Evolutionary conservation across 2,888 invertebrate species (phyloP).

Genomic region (Acleris laterana): DNA sequence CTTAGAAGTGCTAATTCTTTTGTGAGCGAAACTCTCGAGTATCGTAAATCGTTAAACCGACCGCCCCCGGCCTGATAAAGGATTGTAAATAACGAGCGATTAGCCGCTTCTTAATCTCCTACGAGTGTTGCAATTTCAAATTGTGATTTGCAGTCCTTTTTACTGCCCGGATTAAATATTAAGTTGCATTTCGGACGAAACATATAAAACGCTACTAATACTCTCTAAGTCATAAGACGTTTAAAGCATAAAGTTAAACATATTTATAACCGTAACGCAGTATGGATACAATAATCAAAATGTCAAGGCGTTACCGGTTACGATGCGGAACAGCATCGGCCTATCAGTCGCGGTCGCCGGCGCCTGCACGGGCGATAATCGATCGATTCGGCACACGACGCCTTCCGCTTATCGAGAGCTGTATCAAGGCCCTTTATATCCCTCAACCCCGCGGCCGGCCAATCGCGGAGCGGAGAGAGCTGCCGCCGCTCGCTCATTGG

Average conservation of each 20-base stretch:
- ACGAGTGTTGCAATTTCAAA: constrained; percentile 67
- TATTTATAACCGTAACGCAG: constrained; percentile 24
- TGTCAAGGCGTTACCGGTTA: constrained; percentile 34
- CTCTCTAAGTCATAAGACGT: background rate
- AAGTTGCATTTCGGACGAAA: constrained; percentile 41
- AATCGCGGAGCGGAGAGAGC: constrained; percentile 62
- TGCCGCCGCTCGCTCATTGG: constrained; percentile 69
- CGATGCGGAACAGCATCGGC: constrained; percentile 40
- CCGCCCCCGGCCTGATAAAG: constrained; percentile 75
- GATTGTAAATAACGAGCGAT: constrained; percentile 78
- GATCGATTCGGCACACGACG: constrained; percentile 75
- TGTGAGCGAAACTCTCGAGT: constrained; percentile 62
- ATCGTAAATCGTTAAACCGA: constrained; percentile 70
- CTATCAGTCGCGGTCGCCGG: constrained; percentile 42
- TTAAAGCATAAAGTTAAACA: constrained; percentile 26
- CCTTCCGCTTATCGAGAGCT: constrained; percentile 80
- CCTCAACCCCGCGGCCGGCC: constrained; percentile 72
- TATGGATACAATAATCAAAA: constrained; percentile 39
- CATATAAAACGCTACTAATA: constrained; percentile 20
- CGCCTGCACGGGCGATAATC: constrained; percentile 69
- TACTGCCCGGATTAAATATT: constrained; percentile 62
- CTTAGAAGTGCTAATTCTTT: constrained; percentile 76
- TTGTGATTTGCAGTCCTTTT: constrained; percentile 65
- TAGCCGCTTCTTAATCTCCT: constrained; percentile 66
- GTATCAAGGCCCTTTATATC: constrained; percentile 78